Percentiles rank a stretch among this genome's conserved stretches.
Evolutionary conservation across 2,888 invertebrate genomes (phyloP).

Genomic region (Pollenia amentaria): DNA sequence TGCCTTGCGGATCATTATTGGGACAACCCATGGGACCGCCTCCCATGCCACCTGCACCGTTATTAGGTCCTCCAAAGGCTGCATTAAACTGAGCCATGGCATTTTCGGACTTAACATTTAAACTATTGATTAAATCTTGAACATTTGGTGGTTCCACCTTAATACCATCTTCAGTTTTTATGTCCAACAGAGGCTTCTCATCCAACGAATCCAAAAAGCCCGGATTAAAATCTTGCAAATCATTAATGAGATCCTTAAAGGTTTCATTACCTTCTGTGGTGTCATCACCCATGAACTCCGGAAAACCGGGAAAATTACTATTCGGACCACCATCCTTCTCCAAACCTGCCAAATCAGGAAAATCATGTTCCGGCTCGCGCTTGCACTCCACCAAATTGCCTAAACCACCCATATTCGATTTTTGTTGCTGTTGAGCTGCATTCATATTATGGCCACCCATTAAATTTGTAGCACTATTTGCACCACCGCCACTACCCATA

Average conservation of each 20-base stretch:
- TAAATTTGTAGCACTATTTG: conserved; percentile 78
- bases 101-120: conserved; percentile 84
- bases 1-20: conserved; percentile 75
- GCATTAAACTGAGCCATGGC: conserved; percentile 83
- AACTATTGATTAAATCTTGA: conserved; percentile 83
- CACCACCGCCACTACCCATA: conserved; percentile 78
- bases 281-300: conserved; percentile 93
- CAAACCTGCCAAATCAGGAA: conserved; percentile 93
- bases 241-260: conserved; percentile 94
- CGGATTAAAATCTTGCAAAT: conserved; percentile 92
- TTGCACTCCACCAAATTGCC: conserved; percentile 92
- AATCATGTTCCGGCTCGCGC: conserved; percentile 93
- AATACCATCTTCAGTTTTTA: conserved; percentile 84
- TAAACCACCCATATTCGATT: conserved; percentile 84
- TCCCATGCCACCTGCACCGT: conserved; percentile 74
- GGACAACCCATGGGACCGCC: conserved; percentile 75
- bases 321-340: conserved; percentile 92
- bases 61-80: conserved; percentile 79
- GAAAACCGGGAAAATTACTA: conserved; percentile 91
- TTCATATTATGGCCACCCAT: conserved; percentile 85
- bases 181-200: conserved; percentile 84
- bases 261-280: conserved; percentile 92
- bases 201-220: conserved; percentile 93
- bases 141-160: conserved; percentile 84
- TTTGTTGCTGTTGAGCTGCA: conserved; percentile 77